Percentiles rank a stretch among this genome's conserved stretches.
These are phyloP conservation scores for Meda fulgida DNA, from an alignment of 2,797 vertebrate genomes.

Conservation along the genomic window DNA sequence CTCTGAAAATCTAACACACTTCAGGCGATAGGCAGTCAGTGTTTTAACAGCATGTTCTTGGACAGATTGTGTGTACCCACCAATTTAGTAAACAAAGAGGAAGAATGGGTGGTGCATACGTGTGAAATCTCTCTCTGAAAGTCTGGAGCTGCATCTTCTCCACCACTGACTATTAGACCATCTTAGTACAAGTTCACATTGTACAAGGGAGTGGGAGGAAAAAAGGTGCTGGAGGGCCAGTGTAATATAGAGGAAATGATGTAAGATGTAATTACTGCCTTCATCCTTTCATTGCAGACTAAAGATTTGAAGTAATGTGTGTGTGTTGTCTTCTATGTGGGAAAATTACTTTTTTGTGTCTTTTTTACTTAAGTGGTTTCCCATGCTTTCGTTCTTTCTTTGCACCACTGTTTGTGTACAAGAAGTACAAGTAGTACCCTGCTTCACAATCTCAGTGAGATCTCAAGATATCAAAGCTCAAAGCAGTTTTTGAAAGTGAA, in stretches of 20 bases:
- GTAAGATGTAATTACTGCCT: conserved; percentile 13
- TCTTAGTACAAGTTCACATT: conserved; percentile 7
- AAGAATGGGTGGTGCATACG: neutral
- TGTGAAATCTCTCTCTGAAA: conserved; percentile 26
- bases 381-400: conserved; percentile 23
- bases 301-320: neutral
- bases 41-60: conserved; percentile 53
- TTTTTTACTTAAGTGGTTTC: conserved; percentile 17
- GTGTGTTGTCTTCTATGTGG: conserved; percentile 1
- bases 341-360: conserved; percentile 29
- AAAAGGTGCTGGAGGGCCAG: neutral
- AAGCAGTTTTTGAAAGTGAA: too few species aligned
- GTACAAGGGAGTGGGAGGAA: neutral
- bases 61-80: conserved; percentile 54
- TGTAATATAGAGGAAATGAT: conserved; percentile 22
- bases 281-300: conserved; percentile 18
- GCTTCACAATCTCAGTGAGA: conserved; percentile 13
- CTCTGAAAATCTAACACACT: conserved; percentile 11
- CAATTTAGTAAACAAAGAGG: conserved; percentile 53
- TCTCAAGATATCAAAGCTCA: too few species aligned
- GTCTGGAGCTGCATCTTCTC: neutral
- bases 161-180: neutral
- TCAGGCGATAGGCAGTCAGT: conserved; percentile 2
- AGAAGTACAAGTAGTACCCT: conserved; percentile 41
- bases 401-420: neutral